Evolutionary conservation across 2,113 vertebrate genomes (phyloP), one percentile per base, ranked within the genome.

Genomic region (Oceanodroma tethys): DNA sequence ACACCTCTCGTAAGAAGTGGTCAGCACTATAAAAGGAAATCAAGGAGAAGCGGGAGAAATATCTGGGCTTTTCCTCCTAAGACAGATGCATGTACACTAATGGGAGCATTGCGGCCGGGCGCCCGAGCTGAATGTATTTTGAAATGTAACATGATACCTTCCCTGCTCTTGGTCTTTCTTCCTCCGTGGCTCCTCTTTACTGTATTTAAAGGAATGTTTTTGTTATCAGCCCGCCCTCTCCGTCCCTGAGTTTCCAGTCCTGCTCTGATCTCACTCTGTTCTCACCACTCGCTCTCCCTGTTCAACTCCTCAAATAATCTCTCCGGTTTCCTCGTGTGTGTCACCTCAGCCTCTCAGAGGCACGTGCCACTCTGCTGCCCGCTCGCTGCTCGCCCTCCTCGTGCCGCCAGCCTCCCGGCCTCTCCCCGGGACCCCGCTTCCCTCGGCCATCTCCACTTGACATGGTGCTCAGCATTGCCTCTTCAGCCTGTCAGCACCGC

Each of bases 401-500:
- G 0, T 4, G 27, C 32, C 19, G 2, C 34, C 53, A 4, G 43
- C 15, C 59, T 17, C 47, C 14, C 0, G 1, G 48, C 72, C 30
- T 58, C 36, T 59, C 52, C 58, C 25, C 0, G 0, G 30, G 19
- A 10, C 50, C 2, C 0, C 2, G 0, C 12, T 74, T 53, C 66
- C 52, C 36, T 74, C 3, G 0, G 43, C 73, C 62, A 0, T 40
- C 52, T 34, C 43, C 40, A 4, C 74, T 52, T 40, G 48, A 56
- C 1, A 2, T 4, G 1, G 20, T 10, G n/a, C 62, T 56, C n/a
- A 67, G 68, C 29, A 0, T 1, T 59, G 76, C 72, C n/a, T 53
- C 78, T 90, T 72, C 85, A 30, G 32, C 36, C 78, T 82, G 90
- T 92, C 85, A 60, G 67, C 90, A 38, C 53, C 16, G 0, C 62